phyloP scores from a whole-genome alignment of 2,888 invertebrate species.

The Trilocha varians region DNA sequence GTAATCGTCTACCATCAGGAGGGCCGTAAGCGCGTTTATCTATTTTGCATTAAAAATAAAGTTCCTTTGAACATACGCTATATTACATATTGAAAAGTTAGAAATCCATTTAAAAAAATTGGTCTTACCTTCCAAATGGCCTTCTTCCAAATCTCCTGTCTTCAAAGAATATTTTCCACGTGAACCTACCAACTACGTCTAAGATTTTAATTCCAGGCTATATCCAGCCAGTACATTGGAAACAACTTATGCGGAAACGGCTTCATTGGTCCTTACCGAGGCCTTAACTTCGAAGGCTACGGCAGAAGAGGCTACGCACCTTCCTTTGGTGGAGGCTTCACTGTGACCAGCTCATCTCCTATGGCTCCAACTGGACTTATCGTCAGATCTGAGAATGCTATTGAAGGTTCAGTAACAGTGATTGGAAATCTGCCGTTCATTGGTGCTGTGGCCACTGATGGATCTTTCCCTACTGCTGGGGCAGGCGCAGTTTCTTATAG shows the following conservation, averaged over 20 bases:
- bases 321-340: slow-evolving; percentile 17
- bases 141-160: not conserved
- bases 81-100: too few relatives aligned
- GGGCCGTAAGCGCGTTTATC: too few relatives aligned
- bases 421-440: slow-evolving; percentile 25
- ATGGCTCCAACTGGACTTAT: slow-evolving; percentile 22
- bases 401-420: slow-evolving; percentile 22
- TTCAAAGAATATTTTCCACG: too few relatives aligned
- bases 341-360: slow-evolving; percentile 22
- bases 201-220: slow-evolving; percentile 14
- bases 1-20: too few relatives aligned
- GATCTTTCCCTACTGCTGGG: slow-evolving; percentile 27
- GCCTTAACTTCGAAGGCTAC: slow-evolving; percentile 3
- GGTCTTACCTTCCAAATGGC: too few relatives aligned
- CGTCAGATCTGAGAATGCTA: slow-evolving; percentile 25
- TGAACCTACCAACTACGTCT: too few relatives aligned
- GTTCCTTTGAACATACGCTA: too few relatives aligned
- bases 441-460: slow-evolving; percentile 24
- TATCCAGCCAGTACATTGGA: slow-evolving; percentile 16
- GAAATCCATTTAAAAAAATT: too few relatives aligned
- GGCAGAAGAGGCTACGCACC: slow-evolving; percentile 1
- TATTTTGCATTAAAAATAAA: too few relatives aligned
- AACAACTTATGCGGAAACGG: slow-evolving; percentile 4
- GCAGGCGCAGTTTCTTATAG: slow-evolving; percentile 26
- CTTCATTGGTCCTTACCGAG: slow-evolving; percentile 3